Evolutionary conservation across 2,797 vertebrate species (phyloP), one percentile per base, ranked within the genome.

Genomic region (Xerus rutilus): DNA sequence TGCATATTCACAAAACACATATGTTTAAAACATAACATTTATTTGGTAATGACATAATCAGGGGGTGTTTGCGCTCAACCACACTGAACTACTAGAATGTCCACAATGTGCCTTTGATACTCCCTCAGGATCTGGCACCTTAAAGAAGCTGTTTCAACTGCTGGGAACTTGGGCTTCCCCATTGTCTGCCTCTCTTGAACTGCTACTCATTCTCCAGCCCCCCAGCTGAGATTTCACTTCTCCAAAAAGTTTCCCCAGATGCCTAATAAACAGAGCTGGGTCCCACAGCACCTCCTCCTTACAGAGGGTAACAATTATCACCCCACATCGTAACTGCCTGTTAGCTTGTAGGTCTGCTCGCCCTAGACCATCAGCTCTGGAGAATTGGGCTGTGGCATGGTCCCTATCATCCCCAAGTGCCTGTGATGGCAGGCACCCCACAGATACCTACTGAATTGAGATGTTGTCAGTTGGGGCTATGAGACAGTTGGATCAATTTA

Each of bases 211-310:
- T 81, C 89, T 85, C 74, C 76, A 57, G 59, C 21, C 62, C 83
- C 20, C 35, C 73, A 84, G 89, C 35, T 81, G 73, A 93, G 81
- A 94, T 76, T 82, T 74, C 81, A 52, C 64, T 88, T 91, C 72
- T 94, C 79, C 47, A 49, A 92, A 74, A 93, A 89, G 45, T 84
- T 95, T 70, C 77, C 86, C 87, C 0, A 0, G 45, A 95, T 67
- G 57, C 73, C 84, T 82, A 76, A 85, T 59, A 81, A 93, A 91
- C 30, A 78, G 89, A 70, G 32, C 15, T 32, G 47, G 47, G 17
- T 86, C 65, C 81, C 91, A 21, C 3, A 62, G 57, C 52, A 78
- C 78, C 83, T 89, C 39, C 74, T 91, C 57, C 70, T 96, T 49
- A 54, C 15, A 83, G 78, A 52, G 79, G 30, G 43, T 82, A 93